Base-by-base conservation (phyloP, 2,113 vertebrate species). In the Acanthisitta chloris region DNA sequence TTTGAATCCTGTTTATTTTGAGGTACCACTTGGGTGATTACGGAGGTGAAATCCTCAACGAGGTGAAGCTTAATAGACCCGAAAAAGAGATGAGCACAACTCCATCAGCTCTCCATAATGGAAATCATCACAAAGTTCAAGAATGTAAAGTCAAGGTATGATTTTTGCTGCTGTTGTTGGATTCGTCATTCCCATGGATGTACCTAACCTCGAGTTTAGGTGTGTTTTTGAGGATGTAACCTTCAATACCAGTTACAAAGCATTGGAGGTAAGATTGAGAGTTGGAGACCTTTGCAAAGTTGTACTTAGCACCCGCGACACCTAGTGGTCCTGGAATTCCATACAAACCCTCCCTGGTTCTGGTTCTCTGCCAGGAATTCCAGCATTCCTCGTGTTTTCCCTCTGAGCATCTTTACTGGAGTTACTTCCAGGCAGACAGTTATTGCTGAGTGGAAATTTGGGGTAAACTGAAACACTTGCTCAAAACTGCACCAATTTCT, bases 1-100 rank as follows among this genome's bases (percentile, higher is more conserved):
- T 55, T 81, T 66, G 76, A 52, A 51, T 87, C 23, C 38, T 74
- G 52, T 31, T 88, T 96, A n/a, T 94, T 94, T 96, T 36, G 77
- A 99, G 99, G 96, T 99, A 98, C 87, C 98, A 99, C 95, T 98
- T 99, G 97, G 98, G 98, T 95, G 99, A 99, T 95, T 99, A 98
- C 91, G 98, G 98, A 94, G 99, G 99, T 96, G 98, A 99, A 89
- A 97, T 99, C 82, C 98, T 99, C 88, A 99, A 98, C 84, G 99
- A 99, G 90, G 98, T 99, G 73, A 98, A 98, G 55, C 97, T 98
- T 88, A 99, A 92, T 54, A 98, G 98, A 96, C 97, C 98, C 49
- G 99, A 99, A 74, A 99, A 99, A 91, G 97, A 98, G 14, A 87
- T 97, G 90, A 98, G 98, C 97, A 92, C 97, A 93, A 96, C 97